phyloP scores from a whole-genome alignment of 2,888 invertebrate species.

The Pediacus dermestoides region DNA sequence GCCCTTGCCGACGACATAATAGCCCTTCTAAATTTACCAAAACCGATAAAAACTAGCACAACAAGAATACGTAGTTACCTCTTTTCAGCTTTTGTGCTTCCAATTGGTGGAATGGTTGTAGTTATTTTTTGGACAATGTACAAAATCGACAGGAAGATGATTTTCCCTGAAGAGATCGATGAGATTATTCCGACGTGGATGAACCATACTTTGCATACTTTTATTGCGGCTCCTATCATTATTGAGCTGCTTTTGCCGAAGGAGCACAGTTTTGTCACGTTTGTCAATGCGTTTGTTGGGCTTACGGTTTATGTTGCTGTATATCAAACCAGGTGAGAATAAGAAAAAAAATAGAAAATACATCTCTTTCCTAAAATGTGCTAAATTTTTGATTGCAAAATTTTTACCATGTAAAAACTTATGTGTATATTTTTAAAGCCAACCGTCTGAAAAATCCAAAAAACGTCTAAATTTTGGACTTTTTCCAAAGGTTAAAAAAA shows the following conservation, averaged over 20 bases:
- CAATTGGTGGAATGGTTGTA: constrained; percentile 52
- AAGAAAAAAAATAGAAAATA: neutral
- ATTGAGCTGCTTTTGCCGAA: constrained; percentile 48
- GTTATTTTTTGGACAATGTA: constrained; percentile 56
- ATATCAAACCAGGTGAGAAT: constrained; percentile 30
- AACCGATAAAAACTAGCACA: constrained; percentile 17
- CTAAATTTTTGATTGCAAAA: too few relatives aligned
- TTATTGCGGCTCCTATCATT: constrained; percentile 51
- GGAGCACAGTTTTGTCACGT: constrained; percentile 25
- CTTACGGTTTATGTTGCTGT: constrained; percentile 16
- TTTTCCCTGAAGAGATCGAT: constrained; percentile 55
- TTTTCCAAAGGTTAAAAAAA: too few relatives aligned
- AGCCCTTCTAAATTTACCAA: constrained; percentile 16
- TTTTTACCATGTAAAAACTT: too few relatives aligned
- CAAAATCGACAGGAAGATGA: constrained; percentile 55
- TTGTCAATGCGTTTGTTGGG: constrained; percentile 15
- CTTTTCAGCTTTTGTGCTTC: constrained; percentile 29
- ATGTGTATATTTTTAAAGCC: too few relatives aligned
- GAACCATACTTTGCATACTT: constrained; percentile 59
- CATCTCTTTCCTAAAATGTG: too few relatives aligned
- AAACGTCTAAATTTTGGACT: too few relatives aligned
- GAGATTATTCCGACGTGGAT: constrained; percentile 56
- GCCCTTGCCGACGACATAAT: constrained; percentile 26
- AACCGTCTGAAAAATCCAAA: too few relatives aligned
- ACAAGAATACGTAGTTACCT: constrained; percentile 23